Conservation (phyloP, 1,140 invertebrate genomes). For the Microplitis demolitor region DNA sequence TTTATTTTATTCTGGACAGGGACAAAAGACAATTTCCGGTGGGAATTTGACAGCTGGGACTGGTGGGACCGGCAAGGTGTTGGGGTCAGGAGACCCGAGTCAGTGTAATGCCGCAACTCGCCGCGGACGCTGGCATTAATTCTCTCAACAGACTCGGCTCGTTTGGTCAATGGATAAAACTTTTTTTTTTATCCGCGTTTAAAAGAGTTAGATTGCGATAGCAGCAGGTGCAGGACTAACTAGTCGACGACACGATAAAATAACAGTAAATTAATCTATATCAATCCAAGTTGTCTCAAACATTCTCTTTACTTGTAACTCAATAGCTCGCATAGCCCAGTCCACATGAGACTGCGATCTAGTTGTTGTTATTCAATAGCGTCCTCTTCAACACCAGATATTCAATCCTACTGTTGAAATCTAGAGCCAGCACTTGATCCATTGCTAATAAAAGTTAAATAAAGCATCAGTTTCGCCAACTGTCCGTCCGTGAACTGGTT, state of each 20-base stretch:
- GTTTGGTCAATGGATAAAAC: background rate
- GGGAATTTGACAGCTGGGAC: no score
- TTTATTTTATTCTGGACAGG: background rate
- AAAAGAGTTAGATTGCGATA: no score
- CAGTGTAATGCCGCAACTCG: background rate
- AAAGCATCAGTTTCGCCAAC: background rate
- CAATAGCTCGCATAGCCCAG: no score
- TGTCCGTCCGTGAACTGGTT: no score
- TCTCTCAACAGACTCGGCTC: background rate
- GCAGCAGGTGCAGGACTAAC: no score
- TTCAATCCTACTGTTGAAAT: no score
- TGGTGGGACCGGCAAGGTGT: background rate
- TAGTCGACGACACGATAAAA: background rate
- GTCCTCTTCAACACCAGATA: no score
- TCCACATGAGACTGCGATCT: no score
- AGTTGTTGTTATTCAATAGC: no score
- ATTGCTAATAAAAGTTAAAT: no score
- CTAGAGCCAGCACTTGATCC: no score
- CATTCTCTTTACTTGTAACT: background rate
- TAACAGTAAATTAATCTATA: background rate
- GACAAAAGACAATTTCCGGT: background rate
- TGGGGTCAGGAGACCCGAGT: background rate
- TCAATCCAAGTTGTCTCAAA: background rate
- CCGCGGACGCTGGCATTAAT: background rate
- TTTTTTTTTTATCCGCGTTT: background rate